phyloP scores from a whole-genome alignment of 2,888 invertebrate species.

The Deilephila elpenor region DNA sequence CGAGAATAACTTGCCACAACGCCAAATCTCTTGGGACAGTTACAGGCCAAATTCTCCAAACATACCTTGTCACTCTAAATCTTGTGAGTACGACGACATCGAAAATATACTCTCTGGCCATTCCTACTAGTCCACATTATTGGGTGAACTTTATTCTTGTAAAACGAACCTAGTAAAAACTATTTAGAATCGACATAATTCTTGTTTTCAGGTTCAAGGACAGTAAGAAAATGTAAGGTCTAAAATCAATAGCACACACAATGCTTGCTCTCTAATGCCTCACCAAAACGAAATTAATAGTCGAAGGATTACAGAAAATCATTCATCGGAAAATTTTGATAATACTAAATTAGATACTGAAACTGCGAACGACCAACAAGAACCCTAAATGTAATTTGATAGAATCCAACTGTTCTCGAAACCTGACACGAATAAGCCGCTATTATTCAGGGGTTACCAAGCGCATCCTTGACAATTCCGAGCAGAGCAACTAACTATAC shows the following conservation, averaged over 20 bases:
- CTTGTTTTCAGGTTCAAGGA: background rate
- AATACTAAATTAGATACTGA: too few relatives aligned
- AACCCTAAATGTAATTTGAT: background rate
- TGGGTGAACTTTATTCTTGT: background rate
- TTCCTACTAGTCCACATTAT: background rate
- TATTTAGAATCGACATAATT: background rate
- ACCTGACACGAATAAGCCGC: background rate
- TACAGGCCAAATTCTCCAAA: slow-evolving; percentile 20
- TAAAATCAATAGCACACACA: background rate
- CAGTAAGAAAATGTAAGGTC: background rate
- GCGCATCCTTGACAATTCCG: slow-evolving; percentile 4
- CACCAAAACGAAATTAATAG: too few relatives aligned
- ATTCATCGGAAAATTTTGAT: too few relatives aligned
- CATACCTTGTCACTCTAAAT: slow-evolving; percentile 26
- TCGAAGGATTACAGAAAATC: too few relatives aligned
- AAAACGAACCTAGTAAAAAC: background rate
- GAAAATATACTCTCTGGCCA: background rate
- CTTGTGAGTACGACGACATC: slow-evolving; percentile 4
- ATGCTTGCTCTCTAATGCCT: too few relatives aligned
- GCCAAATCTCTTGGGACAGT: slow-evolving; percentile 18
- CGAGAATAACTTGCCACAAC: slow-evolving; percentile 22
- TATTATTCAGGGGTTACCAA: background rate
- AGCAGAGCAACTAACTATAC: background rate
- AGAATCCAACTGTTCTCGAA: background rate
- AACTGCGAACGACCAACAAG: too few relatives aligned